Percentiles rank a stretch among this genome's conserved stretches.
phyloP scores from a whole-genome alignment of 2,888 invertebrate genomes.

The Druceiella hillmani region DNA sequence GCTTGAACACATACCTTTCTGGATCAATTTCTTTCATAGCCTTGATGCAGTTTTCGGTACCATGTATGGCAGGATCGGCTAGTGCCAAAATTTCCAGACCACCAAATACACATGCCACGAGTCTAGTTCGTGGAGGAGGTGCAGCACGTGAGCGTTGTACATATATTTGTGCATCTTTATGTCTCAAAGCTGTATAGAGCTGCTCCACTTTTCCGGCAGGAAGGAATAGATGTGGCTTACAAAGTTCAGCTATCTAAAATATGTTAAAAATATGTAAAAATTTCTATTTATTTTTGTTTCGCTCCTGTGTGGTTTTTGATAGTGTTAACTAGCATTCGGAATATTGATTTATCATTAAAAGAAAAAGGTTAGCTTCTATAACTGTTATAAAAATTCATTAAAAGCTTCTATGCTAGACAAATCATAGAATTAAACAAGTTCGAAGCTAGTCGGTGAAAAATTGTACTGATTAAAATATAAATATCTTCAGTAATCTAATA shows the following conservation, averaged over 20 bases:
- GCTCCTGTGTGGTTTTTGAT: no score
- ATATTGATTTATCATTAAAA: no score
- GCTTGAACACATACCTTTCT: constrained; percentile 51
- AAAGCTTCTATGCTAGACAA: no score
- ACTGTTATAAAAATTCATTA: no score
- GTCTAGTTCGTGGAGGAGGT: constrained; percentile 58
- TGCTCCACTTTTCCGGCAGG: constrained; percentile 87
- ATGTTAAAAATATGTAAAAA: no score
- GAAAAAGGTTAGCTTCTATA: no score
- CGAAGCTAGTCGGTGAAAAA: no score
- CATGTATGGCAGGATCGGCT: constrained; percentile 85
- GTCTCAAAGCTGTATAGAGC: constrained; percentile 77
- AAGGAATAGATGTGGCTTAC: constrained; percentile 75
- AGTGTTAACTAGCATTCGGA: no score
- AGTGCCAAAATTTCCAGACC: constrained; percentile 62
- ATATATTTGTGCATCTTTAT: constrained; percentile 94
- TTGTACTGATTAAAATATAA: no score
- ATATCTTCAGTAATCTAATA: no score
- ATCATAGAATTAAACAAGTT: no score
- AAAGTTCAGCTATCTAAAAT: constrained; percentile 63
- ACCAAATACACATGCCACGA: constrained; percentile 84
- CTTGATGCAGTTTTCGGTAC: constrained; percentile 65
- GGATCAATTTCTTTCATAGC: constrained; percentile 78
- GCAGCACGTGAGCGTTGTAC: constrained; percentile 70
- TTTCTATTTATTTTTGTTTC: no score